Conservation (phyloP, 2,113 vertebrate species). For the Orycteropus afer region DNA sequence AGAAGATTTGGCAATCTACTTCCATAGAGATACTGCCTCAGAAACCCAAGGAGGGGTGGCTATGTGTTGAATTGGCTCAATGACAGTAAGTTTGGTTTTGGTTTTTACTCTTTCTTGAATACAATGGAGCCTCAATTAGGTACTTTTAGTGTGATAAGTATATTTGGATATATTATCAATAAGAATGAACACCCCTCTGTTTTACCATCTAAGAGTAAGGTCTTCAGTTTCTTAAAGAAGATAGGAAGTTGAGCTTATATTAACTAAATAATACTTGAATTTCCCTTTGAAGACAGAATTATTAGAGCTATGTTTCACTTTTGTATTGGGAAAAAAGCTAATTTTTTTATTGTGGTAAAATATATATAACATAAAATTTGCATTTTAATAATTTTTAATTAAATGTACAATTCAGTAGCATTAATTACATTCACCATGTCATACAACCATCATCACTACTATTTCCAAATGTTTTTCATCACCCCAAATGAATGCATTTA, state of each 20-base stretch:
- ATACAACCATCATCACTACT: no score
- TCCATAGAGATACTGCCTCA: no score
- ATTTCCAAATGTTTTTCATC: no score
- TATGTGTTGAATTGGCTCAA: no score
- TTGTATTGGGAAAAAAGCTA: neutral
- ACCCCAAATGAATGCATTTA: no score
- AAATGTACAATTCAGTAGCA: no score
- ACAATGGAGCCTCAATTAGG: neutral
- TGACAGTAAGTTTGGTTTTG: no score
- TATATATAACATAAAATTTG: neutral
- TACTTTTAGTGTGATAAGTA: neutral
- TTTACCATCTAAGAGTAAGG: neutral
- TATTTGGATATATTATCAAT: neutral
- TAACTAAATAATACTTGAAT: constrained; percentile 9
- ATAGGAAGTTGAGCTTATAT: neutral
- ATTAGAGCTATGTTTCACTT: constrained; percentile 7
- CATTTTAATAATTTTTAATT: neutral
- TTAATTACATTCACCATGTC: no score
- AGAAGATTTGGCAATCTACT: no score
- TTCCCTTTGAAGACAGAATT: constrained; percentile 4
- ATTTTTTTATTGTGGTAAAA: neutral
- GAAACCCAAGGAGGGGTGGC: no score
- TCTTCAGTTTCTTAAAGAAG: constrained; percentile 26
- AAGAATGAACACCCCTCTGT: neutral
- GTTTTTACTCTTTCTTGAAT: constrained; percentile 1